Base-by-base conservation (phyloP, 2,113 vertebrate genomes). In the Rana temporaria region DNA sequence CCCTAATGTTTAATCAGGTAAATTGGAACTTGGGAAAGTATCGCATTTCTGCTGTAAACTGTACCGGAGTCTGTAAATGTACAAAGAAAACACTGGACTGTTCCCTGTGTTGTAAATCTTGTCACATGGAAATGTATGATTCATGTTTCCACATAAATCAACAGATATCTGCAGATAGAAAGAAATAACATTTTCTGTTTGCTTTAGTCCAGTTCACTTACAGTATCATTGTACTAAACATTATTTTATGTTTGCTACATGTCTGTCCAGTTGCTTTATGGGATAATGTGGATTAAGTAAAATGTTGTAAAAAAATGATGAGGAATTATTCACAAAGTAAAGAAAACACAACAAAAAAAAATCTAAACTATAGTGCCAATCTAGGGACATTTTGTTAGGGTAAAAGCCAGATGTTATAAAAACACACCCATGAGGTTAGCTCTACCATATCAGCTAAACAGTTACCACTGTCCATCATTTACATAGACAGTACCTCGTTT, bases 111-210 rank as follows among this genome's bases (percentile, higher is more conserved):
- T 74, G 70, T 82, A 82, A 82, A 82, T 82, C 80, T 75, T 75
- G 70, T 82, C 80, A 82, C 19, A 67, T 63, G 52, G 67, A 82
- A 78, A 82, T 82, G 80, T 75, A 82, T 82, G 80, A 82, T 75
- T 82, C 80, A 82, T 82, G 80, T 82, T 82, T 66, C 71, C 80
- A 74, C 80, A 82, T 82, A 82, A 82, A 82, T 82, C 80, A 82
- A 75, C 80, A 82, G 80, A 82, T 82, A 82, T 82, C 80, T 82
- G 63, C 55, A 75, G 80, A 82, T 82, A 82, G 70, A 82, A 82
- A 67, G 80, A 82, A 82, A 82, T 82, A 82, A 82, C 80, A 82
- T 60, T 48, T 75, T 62, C 63, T 82, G 80, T 74, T 82, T 82
- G 70, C 71, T 75, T 82, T 82, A 75, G 80, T 82, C 71, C 30